Evolutionary conservation across 2,113 vertebrate genomes (phyloP).

Genomic region (Limanda limanda): DNA sequence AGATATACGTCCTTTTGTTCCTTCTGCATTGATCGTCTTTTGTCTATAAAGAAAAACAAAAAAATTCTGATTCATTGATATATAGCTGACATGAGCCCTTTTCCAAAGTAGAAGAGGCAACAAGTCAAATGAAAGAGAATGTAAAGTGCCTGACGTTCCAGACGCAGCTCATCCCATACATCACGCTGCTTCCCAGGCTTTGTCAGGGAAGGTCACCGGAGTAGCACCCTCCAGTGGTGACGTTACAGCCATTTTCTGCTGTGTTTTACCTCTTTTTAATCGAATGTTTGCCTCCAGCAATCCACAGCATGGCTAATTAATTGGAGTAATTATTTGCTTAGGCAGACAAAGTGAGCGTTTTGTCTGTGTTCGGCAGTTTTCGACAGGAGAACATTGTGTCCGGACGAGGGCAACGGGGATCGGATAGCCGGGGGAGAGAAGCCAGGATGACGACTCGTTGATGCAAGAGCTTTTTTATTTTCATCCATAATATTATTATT

Average conservation of each 20-base stretch:
- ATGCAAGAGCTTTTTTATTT: conserved; percentile 23
- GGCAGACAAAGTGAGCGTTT: conserved; percentile 82
- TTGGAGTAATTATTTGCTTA: conserved; percentile 86
- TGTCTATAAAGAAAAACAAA: too few relatives aligned
- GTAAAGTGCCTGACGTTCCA: conserved; percentile 32
- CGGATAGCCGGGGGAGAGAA: conserved; percentile 44
- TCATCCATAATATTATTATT: background rate
- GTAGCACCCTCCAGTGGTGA: conserved; percentile 74
- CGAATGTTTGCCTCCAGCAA: conserved; percentile 78
- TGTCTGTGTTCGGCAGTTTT: conserved; percentile 80
- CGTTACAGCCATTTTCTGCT: conserved; percentile 67
- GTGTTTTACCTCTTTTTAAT: conserved; percentile 72
- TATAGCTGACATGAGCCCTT: background rate
- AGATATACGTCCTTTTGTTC: background rate
- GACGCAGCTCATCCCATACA: conserved; percentile 37
- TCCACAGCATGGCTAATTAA: conserved; percentile 83
- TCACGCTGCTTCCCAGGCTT: conserved; percentile 55
- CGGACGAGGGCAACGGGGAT: conserved; percentile 62
- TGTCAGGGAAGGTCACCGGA: conserved; percentile 73
- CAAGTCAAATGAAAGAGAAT: conserved; percentile 41
- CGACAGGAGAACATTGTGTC: conserved; percentile 77
- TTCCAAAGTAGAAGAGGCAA: conserved; percentile 17
- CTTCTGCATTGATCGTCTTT: too few relatives aligned
- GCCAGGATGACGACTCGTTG: conserved; percentile 47
- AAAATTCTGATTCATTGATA: background rate